Conservation (phyloP, 2,888 invertebrate species). For the Agonopterix heracliana region DNA sequence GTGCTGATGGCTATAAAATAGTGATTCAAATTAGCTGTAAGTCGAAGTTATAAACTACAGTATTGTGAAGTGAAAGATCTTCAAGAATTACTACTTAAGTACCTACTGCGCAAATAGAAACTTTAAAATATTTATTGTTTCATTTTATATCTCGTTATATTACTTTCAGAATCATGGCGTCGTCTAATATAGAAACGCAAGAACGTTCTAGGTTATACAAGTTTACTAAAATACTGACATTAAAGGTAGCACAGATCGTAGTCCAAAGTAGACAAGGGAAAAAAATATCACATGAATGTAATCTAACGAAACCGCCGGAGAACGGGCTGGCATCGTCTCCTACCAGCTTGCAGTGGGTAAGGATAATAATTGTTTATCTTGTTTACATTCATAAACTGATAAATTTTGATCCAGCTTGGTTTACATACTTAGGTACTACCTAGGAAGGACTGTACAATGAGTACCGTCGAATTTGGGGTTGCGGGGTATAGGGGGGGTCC, state of each 20-base stretch:
- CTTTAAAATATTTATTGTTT: background rate
- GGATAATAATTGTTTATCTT: slow-evolving; percentile 3
- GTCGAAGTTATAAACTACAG: too few species aligned
- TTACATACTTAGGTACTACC: too few species aligned
- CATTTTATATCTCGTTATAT: background rate
- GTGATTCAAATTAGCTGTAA: too few species aligned
- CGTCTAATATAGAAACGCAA: slow-evolving; percentile 47
- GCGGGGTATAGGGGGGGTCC: too few species aligned
- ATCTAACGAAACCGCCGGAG: slow-evolving; percentile 36
- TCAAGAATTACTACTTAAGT: too few species aligned
- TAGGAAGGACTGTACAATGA: too few species aligned
- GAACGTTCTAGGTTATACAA: slow-evolving; percentile 90
- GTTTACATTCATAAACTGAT: too few species aligned
- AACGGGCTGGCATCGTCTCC: slow-evolving; percentile 38
- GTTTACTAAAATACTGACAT: slow-evolving; percentile 90
- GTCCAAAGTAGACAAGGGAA: slow-evolving; percentile 94
- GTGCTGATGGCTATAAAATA: too few species aligned
- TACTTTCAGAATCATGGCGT: slow-evolving; percentile 39
- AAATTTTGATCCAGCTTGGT: too few species aligned
- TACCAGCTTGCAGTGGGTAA: slow-evolving; percentile 53
- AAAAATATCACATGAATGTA: slow-evolving; percentile 76
- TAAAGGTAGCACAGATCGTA: slow-evolving; percentile 93
- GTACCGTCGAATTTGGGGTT: too few species aligned
- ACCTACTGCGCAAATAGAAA: background rate
- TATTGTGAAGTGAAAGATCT: too few species aligned